These are phyloP conservation scores for Pagetopsis macropterus DNA, from an alignment of 2,797 vertebrate genomes.

Conservation along the genomic window DNA sequence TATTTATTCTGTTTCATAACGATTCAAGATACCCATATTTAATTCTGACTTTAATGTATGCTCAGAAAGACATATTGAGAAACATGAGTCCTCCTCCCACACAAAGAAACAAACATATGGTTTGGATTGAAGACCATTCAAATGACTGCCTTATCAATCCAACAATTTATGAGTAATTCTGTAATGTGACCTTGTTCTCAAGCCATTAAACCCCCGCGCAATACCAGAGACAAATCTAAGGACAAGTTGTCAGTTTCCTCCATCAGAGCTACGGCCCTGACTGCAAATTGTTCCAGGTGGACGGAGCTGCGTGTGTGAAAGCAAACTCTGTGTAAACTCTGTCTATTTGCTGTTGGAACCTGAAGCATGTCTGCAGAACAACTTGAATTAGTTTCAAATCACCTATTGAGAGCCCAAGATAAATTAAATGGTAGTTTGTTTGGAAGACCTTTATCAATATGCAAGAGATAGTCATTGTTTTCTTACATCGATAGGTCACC, in stretches of 20 bases:
- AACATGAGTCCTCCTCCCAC: neutral
- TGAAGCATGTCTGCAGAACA: neutral
- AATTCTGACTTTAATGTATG: neutral
- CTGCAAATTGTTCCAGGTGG: constrained; percentile 8
- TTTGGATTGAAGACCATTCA: neutral
- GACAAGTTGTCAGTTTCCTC: neutral
- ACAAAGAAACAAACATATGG: neutral
- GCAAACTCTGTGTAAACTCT: neutral
- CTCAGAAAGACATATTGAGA: neutral
- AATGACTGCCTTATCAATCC: neutral
- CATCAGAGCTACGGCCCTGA: neutral
- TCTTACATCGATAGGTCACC: neutral
- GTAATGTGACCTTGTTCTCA: neutral
- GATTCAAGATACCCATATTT: constrained; percentile 1
- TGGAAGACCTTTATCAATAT: neutral
- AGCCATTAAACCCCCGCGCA: neutral
- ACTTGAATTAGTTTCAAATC: neutral
- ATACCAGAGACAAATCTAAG: neutral
- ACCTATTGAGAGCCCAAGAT: neutral
- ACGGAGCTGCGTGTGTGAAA: constrained; percentile 17
- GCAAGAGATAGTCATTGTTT: neutral
- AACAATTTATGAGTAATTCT: neutral
- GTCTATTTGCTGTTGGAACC: constrained; percentile 7
- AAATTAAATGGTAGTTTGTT: neutral
- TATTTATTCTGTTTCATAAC: neutral